phyloP scores from a whole-genome alignment of 2,113 vertebrate genomes.

The Noctilio leporinus region DNA sequence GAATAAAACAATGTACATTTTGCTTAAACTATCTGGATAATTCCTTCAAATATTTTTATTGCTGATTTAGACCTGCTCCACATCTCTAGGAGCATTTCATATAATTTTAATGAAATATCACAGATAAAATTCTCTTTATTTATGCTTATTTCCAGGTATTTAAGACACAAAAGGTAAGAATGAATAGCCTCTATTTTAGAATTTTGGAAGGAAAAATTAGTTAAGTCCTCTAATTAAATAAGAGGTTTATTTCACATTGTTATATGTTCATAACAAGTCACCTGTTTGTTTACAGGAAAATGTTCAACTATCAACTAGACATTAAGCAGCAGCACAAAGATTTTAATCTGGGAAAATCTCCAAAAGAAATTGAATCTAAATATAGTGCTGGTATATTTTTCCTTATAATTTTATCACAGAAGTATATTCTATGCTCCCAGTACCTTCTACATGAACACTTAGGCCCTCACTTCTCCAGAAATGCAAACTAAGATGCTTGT shows the following conservation, averaged over 20 bases:
- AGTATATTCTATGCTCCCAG: not conserved
- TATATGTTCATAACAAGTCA: not conserved
- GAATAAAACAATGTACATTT: not conserved
- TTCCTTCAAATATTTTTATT: not conserved
- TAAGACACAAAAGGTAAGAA: not conserved
- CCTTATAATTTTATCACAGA: not conserved
- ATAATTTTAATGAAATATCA: not conserved
- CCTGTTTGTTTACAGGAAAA: not conserved
- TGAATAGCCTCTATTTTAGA: conserved; percentile 21
- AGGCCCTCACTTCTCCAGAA: conserved; percentile 31
- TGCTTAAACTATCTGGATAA: not conserved
- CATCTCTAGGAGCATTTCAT: not conserved
- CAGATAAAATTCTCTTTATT: not conserved
- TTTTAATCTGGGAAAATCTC: not conserved
- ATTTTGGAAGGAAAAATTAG: not conserved
- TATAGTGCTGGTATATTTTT: not conserved
- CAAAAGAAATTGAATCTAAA: not conserved
- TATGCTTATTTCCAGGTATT: not conserved
- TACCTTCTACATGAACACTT: not conserved
- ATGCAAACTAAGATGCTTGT: conserved; percentile 9
- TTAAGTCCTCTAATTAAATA: not conserved
- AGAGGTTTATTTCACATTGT: not conserved
- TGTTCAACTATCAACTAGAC: not conserved
- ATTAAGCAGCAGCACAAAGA: not conserved
- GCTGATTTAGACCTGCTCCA: not conserved